Conservation (phyloP, 2,797 vertebrate species). For the Ataeniobius toweri region DNA sequence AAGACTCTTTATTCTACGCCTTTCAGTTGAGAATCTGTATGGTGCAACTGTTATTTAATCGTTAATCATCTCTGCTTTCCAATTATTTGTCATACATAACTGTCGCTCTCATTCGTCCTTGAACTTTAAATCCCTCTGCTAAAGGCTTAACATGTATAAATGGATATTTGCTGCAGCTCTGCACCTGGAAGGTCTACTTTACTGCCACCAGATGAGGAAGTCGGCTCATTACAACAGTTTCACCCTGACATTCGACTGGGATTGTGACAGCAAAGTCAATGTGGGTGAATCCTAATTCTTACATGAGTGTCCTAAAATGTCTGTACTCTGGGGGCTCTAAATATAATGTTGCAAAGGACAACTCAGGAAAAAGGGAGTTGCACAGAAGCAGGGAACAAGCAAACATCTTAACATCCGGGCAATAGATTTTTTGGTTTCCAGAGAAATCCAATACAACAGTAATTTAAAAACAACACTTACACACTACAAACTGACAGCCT, state of each 20-base stretch:
- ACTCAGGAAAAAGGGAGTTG: conserved; percentile 25
- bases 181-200: conserved; percentile 54
- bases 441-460: conserved; percentile 8
- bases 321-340: conserved; percentile 29
- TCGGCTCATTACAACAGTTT: conserved; percentile 50
- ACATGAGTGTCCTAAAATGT: conserved; percentile 44
- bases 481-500: conserved; percentile 26
- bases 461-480: conserved; percentile 11
- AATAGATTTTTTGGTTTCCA: conserved; percentile 30
- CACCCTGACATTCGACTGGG: conserved; percentile 42
- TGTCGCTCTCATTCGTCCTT: neutral
- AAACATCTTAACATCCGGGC: conserved; percentile 29
- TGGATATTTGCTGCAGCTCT: conserved; percentile 38
- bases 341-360: conserved; percentile 14
- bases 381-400: conserved; percentile 21
- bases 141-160: conserved; percentile 49
- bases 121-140: conserved; percentile 28
- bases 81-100: neutral
- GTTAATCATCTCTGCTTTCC: neutral
- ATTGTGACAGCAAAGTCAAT: conserved; percentile 41
- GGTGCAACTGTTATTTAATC: neutral
- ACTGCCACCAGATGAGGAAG: conserved; percentile 46
- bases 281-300: conserved; percentile 44
- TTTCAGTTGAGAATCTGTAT: neutral
- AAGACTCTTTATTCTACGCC: neutral